These are phyloP conservation scores for Rhinatrema bivittatum DNA, from an alignment of 2,797 vertebrate genomes.

Conservation along the genomic window DNA sequence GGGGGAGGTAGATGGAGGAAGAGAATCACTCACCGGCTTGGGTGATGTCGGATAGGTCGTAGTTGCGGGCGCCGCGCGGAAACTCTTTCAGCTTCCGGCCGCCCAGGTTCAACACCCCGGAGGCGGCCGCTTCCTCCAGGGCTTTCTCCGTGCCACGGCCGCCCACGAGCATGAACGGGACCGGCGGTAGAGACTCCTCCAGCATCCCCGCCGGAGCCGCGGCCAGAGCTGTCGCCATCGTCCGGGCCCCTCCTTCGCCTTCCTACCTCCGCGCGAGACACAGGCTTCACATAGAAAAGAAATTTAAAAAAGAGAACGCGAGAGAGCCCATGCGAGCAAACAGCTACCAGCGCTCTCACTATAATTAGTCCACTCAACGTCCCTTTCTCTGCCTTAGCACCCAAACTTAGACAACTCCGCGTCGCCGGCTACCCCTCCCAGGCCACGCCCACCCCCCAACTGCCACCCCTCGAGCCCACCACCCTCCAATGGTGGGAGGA, in stretches of 20 bases:
- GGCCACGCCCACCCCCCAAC: conserved; percentile 22
- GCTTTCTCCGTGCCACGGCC: conserved; percentile 81
- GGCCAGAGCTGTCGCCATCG: too few species aligned
- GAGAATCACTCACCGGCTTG: conserved; percentile 76
- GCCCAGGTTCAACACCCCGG: conserved; percentile 77
- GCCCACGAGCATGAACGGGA: too few species aligned
- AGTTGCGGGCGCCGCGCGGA: conserved; percentile 72
- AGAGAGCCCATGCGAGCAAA: too few species aligned
- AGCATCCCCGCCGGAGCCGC: conserved; percentile 22
- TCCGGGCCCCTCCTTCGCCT: too few species aligned
- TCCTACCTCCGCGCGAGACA: too few species aligned
- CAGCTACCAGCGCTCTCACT: too few species aligned
- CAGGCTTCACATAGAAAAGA: too few species aligned
- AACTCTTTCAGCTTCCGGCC: conserved; percentile 82
- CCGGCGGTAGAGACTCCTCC: conserved; percentile 48
- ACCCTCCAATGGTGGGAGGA: rapidly evolving
- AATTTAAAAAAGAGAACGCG: too few species aligned
- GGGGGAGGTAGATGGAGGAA: too few species aligned
- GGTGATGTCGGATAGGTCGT: conserved; percentile 84
- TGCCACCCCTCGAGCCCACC: rapidly evolving
- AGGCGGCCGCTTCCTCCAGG: conserved; percentile 79
- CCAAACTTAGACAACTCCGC: conserved; percentile 14
- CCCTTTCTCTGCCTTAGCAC: not conserved
- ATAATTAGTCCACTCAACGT: too few species aligned
- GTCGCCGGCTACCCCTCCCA: conserved; percentile 2